phyloP scores from a whole-genome alignment of 1,140 invertebrate species.

The Brachionus sp. region DNA sequence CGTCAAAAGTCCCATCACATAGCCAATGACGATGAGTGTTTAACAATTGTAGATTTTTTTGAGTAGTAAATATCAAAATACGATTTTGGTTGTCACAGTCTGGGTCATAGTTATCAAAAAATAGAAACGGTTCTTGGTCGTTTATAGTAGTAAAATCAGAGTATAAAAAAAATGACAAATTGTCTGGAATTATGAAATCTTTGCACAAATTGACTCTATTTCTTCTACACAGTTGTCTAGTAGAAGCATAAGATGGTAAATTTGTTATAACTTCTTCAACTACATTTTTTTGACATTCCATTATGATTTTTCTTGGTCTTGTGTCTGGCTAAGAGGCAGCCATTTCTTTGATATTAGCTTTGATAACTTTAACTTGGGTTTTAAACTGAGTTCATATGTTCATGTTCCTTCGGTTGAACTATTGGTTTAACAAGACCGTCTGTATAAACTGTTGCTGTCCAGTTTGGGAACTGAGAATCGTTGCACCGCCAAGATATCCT shows the following conservation, averaged over 20 bases:
- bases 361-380: neutral
- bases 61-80: neutral
- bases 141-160: neutral
- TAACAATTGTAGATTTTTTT: neutral
- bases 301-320: conserved; percentile 6
- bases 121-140: neutral
- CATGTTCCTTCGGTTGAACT: neutral
- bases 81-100: neutral
- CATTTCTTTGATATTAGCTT: conserved; percentile 29
- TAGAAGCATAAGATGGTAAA: conserved; percentile 15
- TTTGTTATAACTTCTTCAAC: neutral
- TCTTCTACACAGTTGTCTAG: neutral
- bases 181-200: neutral
- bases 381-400: conserved; percentile 11
- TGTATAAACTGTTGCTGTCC: neutral
- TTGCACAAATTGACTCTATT: neutral
- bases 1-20: conserved; percentile 17
- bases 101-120: conserved; percentile 9
- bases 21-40: neutral
- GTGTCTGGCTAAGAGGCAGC: conserved; percentile 17
- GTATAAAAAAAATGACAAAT: neutral
- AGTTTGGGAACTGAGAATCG: conserved; percentile 1
- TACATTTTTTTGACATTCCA: conserved; percentile 4
- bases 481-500: conserved; percentile 28
- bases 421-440: neutral